phyloP scores from a whole-genome alignment of 2,797 vertebrate genomes.

The Sebastes hopkinsi region DNA sequence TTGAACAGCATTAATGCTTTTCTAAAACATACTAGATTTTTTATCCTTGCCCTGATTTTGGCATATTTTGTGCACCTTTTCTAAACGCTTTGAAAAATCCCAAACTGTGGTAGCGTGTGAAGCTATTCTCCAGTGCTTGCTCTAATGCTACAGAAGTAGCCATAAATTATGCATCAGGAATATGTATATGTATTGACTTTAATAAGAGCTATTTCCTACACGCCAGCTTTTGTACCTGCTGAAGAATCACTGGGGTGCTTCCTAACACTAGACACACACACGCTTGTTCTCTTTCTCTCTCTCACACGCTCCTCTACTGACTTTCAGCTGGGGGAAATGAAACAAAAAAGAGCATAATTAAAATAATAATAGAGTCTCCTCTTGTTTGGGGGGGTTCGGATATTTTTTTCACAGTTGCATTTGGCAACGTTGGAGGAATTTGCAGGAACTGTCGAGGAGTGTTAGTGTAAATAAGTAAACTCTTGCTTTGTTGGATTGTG shows the following conservation, averaged over 20 bases:
- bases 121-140: constrained; percentile 76
- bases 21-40: constrained; percentile 29
- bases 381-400: constrained; percentile 67
- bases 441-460: constrained; percentile 65
- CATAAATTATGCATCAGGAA: constrained; percentile 88
- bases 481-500: constrained; percentile 60
- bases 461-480: constrained; percentile 69
- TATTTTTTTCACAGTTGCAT: constrained; percentile 59
- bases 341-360: constrained; percentile 81
- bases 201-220: constrained; percentile 82
- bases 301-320: constrained; percentile 46
- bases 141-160: constrained; percentile 77
- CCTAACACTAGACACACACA: constrained; percentile 52
- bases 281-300: constrained; percentile 38
- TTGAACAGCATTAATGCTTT: constrained; percentile 13
- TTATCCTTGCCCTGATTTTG: constrained; percentile 46
- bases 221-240: constrained; percentile 79
- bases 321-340: constrained; percentile 68
- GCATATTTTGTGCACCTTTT: constrained; percentile 67
- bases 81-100: constrained; percentile 77
- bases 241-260: constrained; percentile 79
- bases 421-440: constrained; percentile 68
- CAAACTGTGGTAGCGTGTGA: constrained; percentile 67
- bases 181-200: constrained; percentile 86
- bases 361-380: constrained; percentile 79